Base-by-base conservation (phyloP, 2,113 vertebrate genomes). In the Pelmatolapia mariae region DNA sequence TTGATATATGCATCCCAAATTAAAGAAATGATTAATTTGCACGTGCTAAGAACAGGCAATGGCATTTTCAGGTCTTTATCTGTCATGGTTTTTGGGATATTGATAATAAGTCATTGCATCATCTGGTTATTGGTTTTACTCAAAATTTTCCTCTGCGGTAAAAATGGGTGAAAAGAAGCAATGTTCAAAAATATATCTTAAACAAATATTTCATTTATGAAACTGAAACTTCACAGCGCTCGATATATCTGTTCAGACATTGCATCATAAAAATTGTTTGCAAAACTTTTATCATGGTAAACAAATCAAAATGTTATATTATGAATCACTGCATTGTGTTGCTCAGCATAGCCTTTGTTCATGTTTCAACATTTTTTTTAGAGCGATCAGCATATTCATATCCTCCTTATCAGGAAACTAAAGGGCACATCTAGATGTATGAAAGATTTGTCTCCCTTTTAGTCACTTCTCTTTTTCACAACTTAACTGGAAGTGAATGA, bases 381-480 rank as follows among this genome's bases (percentile, higher is more conserved):
- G 12, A 24, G n/a, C 4, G 6, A 31, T 53, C 61, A 83, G 56
- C 71, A 85, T 10, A 52, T 38, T 84, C 3, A 33, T 22, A 81
- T 80, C 57, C 36, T 57, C 45, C 29, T n/a, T n/a, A n/a, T n/a
- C 61, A 66, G 33, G 61, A 66, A 66, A 66, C 33, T 13, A 66
- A 66, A 2, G 10, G 10, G 13, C 8, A 66, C 0, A 22, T 1
- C 33, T n/a, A 22, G 6, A n/a, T n/a, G 7, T 22, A 13, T 66
- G 18, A 66, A 38, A 38, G 7, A 38, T n/a, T n/a, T n/a, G 2
- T 0, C 18, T n/a, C 33, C 19, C 19, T n/a, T 66, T 38, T 66
- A 38, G 18, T 84, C 82, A 89, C 71, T 89, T 89, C 85, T 59
- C 57, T 78, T 86, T 89, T 36, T 22, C 2, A 10, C 1, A 4